Conservation (phyloP, 2,797 vertebrate species). For the Poecile montanus region DNA sequence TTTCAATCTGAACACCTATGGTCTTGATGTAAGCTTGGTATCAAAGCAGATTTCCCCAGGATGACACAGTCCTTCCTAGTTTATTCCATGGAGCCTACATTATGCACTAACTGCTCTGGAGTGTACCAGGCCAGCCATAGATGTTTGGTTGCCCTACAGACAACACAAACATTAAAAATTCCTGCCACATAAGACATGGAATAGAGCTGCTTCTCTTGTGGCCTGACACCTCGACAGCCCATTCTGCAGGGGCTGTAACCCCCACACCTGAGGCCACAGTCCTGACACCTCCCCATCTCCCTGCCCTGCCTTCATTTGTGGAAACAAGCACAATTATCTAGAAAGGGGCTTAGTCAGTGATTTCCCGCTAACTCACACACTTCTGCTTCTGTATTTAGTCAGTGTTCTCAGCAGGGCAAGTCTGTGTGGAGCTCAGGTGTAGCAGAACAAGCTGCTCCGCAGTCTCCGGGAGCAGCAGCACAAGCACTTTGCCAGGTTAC, state of each 20-base stretch:
- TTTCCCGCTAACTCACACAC: neutral
- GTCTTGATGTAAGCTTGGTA: neutral
- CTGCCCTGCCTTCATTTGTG: neutral
- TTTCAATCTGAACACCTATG: neutral
- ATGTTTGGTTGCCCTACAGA: fast-evolving
- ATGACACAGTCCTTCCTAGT: neutral
- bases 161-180: neutral
- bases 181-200: neutral
- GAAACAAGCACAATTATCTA: neutral
- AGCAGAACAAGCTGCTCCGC: neutral
- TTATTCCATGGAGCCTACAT: neutral
- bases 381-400: neutral
- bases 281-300: neutral
- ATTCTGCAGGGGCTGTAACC: neutral
- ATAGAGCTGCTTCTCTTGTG: neutral
- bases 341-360: neutral
- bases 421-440: fast-evolving
- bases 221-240: fast-evolving
- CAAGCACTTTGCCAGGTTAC: neutral
- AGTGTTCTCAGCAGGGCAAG: neutral
- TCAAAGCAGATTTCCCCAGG: neutral
- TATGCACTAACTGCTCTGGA: neutral
- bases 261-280: fast-evolving
- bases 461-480: neutral
- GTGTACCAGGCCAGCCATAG: neutral